Evolutionary conservation across 2,888 invertebrate species (phyloP).

Genomic region (Stenoptilia bipunctidactyla): DNA sequence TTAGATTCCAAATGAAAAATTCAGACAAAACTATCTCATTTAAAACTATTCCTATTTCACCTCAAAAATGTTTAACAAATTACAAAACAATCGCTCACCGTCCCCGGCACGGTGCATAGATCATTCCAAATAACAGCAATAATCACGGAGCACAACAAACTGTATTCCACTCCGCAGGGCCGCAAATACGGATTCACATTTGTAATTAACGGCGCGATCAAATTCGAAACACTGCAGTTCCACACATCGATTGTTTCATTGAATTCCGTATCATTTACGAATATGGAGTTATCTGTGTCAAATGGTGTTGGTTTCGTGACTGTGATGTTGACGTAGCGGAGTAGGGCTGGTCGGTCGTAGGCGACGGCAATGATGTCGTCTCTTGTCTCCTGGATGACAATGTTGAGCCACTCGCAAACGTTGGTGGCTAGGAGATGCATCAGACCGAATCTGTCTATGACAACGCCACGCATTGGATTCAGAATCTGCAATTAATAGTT

Average conservation of each 20-base stretch:
- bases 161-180: constrained; percentile 87
- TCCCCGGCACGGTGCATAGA: constrained; percentile 68
- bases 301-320: constrained; percentile 29
- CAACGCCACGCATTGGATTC: constrained; percentile 58
- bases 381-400: constrained; percentile 88
- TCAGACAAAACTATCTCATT: too few species aligned
- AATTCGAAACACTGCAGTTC: constrained; percentile 58
- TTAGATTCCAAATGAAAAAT: too few species aligned
- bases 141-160: constrained; percentile 83
- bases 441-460: constrained; percentile 82
- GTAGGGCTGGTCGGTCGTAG: constrained; percentile 35
- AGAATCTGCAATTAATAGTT: constrained; percentile 34
- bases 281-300: constrained; percentile 29
- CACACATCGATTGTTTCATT: constrained; percentile 30
- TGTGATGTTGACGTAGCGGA: constrained; percentile 46
- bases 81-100: constrained; percentile 27
- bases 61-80: too few species aligned
- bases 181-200: constrained; percentile 83
- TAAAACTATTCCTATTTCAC: too few species aligned
- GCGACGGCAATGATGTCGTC: constrained; percentile 79
- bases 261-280: constrained; percentile 19
- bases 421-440: constrained; percentile 96
- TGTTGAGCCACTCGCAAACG: constrained; percentile 92
- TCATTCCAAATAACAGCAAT: constrained; percentile 86
- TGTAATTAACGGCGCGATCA: constrained; percentile 73